A percentile compares a stretch with the other conserved stretches of the same genome.
Evolutionary conservation across 2,113 vertebrate genomes (phyloP).

Genomic region (Strix uralensis): DNA sequence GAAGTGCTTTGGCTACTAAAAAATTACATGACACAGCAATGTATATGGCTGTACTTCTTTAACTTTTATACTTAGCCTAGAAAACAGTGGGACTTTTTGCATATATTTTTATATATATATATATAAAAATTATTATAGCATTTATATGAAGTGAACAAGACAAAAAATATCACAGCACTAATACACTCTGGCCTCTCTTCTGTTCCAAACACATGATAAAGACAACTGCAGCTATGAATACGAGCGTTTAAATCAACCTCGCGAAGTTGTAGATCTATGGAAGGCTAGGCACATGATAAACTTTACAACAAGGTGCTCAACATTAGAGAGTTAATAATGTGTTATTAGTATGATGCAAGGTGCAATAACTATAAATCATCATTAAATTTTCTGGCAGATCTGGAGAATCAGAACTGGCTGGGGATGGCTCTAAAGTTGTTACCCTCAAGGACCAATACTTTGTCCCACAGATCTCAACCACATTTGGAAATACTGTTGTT

Average conservation of each 20-base stretch:
- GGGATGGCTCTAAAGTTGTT: background rate
- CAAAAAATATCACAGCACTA: background rate
- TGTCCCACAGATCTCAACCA: background rate
- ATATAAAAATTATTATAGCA: background rate
- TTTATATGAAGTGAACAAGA: background rate
- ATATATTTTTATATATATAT: background rate
- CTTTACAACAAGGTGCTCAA: background rate
- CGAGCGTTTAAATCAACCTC: background rate
- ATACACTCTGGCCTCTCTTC: background rate
- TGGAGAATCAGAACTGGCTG: background rate
- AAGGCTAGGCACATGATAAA: background rate
- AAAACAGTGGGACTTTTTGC: background rate
- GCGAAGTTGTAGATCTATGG: background rate
- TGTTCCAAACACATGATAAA: background rate
- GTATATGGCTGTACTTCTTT: background rate
- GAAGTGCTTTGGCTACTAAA: background rate
- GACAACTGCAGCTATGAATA: background rate
- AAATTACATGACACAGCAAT: background rate
- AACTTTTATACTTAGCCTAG: background rate
- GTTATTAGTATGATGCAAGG: background rate
- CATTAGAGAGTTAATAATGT: background rate
- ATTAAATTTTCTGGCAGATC: background rate
- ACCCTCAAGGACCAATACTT: background rate
- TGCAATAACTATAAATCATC: background rate
- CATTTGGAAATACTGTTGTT: background rate